Conservation (phyloP, 1,140 invertebrate genomes). For the Galleria mellonella region DNA sequence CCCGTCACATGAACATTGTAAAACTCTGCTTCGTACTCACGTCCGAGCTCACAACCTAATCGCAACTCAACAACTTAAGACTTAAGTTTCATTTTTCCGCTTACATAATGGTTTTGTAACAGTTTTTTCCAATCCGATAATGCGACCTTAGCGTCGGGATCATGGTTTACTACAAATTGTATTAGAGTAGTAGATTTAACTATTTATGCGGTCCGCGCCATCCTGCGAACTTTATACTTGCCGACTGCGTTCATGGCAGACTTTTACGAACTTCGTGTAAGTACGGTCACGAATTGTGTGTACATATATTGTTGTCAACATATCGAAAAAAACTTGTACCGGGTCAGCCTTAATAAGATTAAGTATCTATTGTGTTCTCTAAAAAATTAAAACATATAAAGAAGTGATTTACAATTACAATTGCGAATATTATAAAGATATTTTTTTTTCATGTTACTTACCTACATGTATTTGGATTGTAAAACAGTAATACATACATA, state of each 20-base stretch:
- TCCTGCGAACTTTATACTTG: slow-evolving; percentile 1
- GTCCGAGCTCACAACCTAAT: slow-evolving; percentile 36
- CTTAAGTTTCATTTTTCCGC: slow-evolving; percentile 38
- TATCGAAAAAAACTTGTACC: no score
- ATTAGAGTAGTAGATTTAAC: slow-evolving; percentile 70
- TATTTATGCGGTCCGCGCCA: slow-evolving; percentile 47
- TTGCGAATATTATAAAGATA: no score
- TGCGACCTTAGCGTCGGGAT: slow-evolving; percentile 67
- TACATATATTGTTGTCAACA: neutral
- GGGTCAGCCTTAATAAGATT: no score
- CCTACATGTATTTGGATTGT: no score
- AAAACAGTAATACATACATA: no score
- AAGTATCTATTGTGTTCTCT: no score
- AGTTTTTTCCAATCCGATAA: slow-evolving; percentile 71
- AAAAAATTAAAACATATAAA: no score
- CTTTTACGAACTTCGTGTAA: slow-evolving; percentile 2
- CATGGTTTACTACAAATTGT: slow-evolving; percentile 73
- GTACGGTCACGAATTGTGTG: neutral
- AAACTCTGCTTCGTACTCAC: slow-evolving; percentile 54
- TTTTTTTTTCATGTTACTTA: no score
- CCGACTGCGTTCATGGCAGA: neutral
- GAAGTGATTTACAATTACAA: no score
- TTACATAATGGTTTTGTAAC: slow-evolving; percentile 38
- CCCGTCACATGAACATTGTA: slow-evolving; percentile 71
- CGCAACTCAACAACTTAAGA: slow-evolving; percentile 28